Evolutionary conservation across 2,888 invertebrate genomes (phyloP).

Genomic region (Drosophila putrida): DNA sequence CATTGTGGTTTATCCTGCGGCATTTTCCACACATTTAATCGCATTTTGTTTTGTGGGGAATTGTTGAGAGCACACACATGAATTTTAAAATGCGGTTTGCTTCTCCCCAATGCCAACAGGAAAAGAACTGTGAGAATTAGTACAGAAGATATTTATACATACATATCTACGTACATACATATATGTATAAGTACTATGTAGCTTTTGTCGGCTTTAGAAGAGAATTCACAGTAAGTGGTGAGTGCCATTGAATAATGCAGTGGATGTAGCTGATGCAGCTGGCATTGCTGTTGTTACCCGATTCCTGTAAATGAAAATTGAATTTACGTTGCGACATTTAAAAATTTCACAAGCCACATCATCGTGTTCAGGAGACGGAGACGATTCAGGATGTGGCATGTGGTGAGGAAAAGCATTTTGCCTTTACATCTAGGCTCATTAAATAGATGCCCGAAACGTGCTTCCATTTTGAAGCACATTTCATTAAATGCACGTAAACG

Average conservation of each 20-base stretch:
- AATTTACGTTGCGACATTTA: slow-evolving; percentile 76
- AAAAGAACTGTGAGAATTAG: slow-evolving; percentile 8
- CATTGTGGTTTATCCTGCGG: slow-evolving; percentile 75
- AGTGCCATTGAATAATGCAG: slow-evolving; percentile 79
- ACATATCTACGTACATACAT: neutral
- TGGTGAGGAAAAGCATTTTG: slow-evolving; percentile 34
- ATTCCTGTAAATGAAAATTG: slow-evolving; percentile 64
- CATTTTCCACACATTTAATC: slow-evolving; percentile 84
- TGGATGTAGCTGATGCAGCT: slow-evolving; percentile 17
- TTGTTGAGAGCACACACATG: slow-evolving; percentile 67
- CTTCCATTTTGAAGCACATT: slow-evolving; percentile 80
- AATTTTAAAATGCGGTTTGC: slow-evolving; percentile 79
- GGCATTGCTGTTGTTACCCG: slow-evolving; percentile 21
- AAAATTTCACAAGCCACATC: slow-evolving; percentile 59
- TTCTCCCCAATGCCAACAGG: slow-evolving; percentile 13
- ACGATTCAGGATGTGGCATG: slow-evolving; percentile 9
- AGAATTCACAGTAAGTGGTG: slow-evolving; percentile 27
- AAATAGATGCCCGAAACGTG: slow-evolving; percentile 79
- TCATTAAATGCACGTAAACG: slow-evolving; percentile 81
- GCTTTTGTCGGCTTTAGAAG: slow-evolving; percentile 27
- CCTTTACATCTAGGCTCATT: slow-evolving; percentile 69
- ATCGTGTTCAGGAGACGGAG: slow-evolving; percentile 2
- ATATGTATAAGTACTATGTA: slow-evolving; percentile 1
- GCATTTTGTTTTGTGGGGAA: slow-evolving; percentile 74
- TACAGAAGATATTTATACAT: slow-evolving; percentile 1